Conservation (phyloP, 2,888 invertebrate genomes). For the Himalopsyche tibetana region DNA sequence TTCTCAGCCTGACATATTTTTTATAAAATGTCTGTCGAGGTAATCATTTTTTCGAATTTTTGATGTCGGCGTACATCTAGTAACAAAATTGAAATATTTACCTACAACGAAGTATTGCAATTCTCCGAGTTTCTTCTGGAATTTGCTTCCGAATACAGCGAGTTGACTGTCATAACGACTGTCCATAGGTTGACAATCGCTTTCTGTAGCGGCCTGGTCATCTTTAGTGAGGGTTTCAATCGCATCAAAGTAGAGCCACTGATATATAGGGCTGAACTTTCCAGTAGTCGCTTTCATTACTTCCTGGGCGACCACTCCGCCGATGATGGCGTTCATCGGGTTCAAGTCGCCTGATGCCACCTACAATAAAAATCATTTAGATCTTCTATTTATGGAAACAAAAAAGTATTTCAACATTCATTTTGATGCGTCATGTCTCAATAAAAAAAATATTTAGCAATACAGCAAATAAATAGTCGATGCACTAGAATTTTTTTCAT, state of each 20-base stretch:
- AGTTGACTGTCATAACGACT: conserved; percentile 92
- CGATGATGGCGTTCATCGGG: conserved; percentile 95
- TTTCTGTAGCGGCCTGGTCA: conserved; percentile 80
- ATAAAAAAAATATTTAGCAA: background rate
- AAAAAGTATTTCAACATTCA: too few species aligned
- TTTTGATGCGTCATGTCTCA: too few species aligned
- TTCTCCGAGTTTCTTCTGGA: conserved; percentile 89
- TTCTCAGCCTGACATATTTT: too few species aligned
- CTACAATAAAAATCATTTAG: background rate
- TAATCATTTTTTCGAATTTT: too few species aligned
- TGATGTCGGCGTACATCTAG: too few species aligned
- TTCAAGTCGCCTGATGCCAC: conserved; percentile 85
- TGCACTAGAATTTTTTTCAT: too few species aligned
- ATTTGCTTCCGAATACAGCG: conserved; percentile 93
- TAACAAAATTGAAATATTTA: conserved; percentile 68
- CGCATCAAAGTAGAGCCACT: conserved; percentile 97
- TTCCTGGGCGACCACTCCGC: conserved; percentile 98
- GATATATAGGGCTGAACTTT: conserved; percentile 94
- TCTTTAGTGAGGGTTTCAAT: conserved; percentile 93
- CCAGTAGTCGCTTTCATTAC: conserved; percentile 99
- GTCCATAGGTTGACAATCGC: conserved; percentile 83
- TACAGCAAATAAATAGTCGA: background rate
- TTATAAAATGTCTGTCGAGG: too few species aligned
- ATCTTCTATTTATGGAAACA: too few species aligned
- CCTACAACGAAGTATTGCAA: conserved; percentile 88